Base-by-base conservation (phyloP, 1,140 invertebrate genomes). In the Drosophila lacteicornis region DNA sequence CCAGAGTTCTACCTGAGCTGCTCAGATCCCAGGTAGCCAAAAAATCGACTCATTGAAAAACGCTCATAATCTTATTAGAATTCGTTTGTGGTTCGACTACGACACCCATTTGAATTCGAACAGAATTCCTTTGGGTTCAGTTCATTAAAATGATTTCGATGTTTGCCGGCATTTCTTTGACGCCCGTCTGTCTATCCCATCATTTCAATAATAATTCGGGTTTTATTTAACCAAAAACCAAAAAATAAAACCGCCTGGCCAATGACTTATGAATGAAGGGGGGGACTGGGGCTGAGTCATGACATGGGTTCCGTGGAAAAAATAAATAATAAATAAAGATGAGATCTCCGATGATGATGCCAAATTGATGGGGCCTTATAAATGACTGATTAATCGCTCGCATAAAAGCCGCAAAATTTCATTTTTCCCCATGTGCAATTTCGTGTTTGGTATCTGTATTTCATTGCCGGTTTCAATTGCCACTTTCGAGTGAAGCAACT, bases 11-110 rank as follows among this genome's bases (percentile, higher is more conserved):
- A 86, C 82, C 83, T 87, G 83, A 42, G 36, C 40, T 42, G 36
- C 51, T 74, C 68, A 57, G 66, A 30, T 59, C 61, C 6, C 75
- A 83, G 79, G 66, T 87, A 76, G 70, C 46, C 9, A 1, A 25
- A 1, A 4, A 58, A 40, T 13, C 47, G 19, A 22, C 47, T 67
- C 42, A 76, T 25, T 75, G 50, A 75, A 49, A 25, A 51, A 55
- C 19, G 11, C 22, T 58, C 50, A 82, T 71, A 77, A 74, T 87
- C 83, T 67, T 80, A 87, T 83, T 80, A 83, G 83, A 87, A 88
- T 88, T 87, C 71, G 53, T 80, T 84, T 69, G 63, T 42, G 46
- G 57, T 46, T 11, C 33, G 33, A 40, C 13, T 19, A n/a, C 42
- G 22, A 50, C 15, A 51, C 19, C 51, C 25, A 76, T 80, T 77